Evolutionary conservation across 23 tunicate genomes (phyloP), one percentile per base, ranked within the genome.

Genomic region (Trididemnum clinides): DNA sequence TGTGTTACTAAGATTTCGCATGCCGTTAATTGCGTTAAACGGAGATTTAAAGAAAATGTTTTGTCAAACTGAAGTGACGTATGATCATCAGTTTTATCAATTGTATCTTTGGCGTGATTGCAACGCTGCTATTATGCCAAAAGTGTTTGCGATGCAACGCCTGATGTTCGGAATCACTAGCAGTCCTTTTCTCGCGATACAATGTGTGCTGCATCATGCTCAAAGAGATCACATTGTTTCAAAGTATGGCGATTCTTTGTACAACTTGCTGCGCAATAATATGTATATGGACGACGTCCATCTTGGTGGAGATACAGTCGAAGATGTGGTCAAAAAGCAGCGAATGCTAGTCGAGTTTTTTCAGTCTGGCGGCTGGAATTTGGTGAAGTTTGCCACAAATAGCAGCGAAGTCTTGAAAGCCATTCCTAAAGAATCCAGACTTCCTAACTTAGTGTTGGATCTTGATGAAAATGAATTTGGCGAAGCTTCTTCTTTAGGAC

Each of bases 231-330:
- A 25, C 22, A n/a, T 59, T 59, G 21, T 59, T 19, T 59, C 66
- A 10, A 25, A n/a, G 3, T 59, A 19, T 59, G 66, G 21, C 25
- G 22, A 4, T 25, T 10, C 23, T 10, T n/a, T n/a, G 66, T 59
- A 59, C 22, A n/a, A 59, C 5, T n/a, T 59, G 66, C 25, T 59
- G 3, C 20, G 22, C 20, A 28, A n/a, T 59, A 59, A 59, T 28
- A 59, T 59, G 66, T 59, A n/a, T n/a, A 59, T 59, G 66, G 66
- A 59, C 22, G 66, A 59, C 25, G n/a, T n/a, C n/a, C n/a, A n/a
- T n/a, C n/a, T n/a, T n/a, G n/a, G n/a, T n/a, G n/a, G n/a, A n/a
- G n/a, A n/a, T n/a, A n/a, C n/a, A n/a, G n/a, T n/a, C n/a, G n/a
- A n/a, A n/a, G n/a, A n/a, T n/a, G n/a, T n/a, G n/a, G n/a, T n/a